These are phyloP conservation scores for Paratilapia polleni DNA, from an alignment of 2,113 vertebrate species.

Conservation along the genomic window DNA sequence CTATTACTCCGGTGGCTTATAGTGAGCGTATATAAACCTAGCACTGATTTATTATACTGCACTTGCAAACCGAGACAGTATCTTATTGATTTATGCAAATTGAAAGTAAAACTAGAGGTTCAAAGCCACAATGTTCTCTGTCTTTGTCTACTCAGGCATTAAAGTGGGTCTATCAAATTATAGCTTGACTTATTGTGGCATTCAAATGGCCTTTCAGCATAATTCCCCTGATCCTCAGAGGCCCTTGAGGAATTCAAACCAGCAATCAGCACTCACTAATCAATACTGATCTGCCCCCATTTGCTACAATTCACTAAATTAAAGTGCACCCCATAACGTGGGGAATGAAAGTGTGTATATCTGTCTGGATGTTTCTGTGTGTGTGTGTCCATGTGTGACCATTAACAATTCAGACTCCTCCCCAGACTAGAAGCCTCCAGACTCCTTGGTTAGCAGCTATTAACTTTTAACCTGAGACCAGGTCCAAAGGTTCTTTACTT, in stretches of 20 bases:
- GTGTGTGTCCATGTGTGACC: neutral
- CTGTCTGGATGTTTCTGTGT: neutral
- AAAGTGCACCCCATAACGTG: slow-evolving; percentile 25
- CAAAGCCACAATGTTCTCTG: neutral
- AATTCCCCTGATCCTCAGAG: slow-evolving; percentile 30
- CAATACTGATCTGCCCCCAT: slow-evolving; percentile 46
- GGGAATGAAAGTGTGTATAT: neutral
- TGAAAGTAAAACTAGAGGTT: slow-evolving; percentile 17
- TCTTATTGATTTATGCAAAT: slow-evolving; percentile 20
- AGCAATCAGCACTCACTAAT: slow-evolving; percentile 43
- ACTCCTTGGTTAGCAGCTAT: slow-evolving; percentile 31
- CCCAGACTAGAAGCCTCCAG: slow-evolving; percentile 8
- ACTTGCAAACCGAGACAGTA: neutral
- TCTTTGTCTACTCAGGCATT: slow-evolving; percentile 15
- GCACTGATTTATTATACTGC: neutral
- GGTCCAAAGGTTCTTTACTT: slow-evolving; percentile 20
- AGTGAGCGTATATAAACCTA: neutral
- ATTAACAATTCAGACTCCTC: slow-evolving; percentile 12
- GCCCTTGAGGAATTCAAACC: slow-evolving; percentile 43
- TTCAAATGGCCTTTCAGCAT: slow-evolving; percentile 48
- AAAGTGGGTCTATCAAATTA: slow-evolving; percentile 43
- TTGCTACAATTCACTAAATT: slow-evolving; percentile 16
- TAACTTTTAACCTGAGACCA: slow-evolving; percentile 34
- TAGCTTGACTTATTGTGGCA: slow-evolving; percentile 32
- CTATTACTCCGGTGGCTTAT: neutral